Evolutionary conservation across 2,888 invertebrate species (phyloP), one percentile per base, ranked within the genome.

Genomic region (Endotricha flammealis): DNA sequence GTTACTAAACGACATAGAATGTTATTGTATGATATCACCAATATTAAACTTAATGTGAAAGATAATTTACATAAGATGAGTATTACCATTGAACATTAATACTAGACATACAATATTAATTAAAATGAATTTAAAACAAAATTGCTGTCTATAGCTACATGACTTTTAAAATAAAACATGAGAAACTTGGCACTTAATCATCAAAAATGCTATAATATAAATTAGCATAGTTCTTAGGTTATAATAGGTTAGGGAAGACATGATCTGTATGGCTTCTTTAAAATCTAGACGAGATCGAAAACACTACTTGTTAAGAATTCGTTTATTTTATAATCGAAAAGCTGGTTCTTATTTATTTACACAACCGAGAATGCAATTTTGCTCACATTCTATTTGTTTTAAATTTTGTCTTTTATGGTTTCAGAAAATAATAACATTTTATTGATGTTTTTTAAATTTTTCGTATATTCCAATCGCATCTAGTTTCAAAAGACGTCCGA

Each of bases 171-270:
- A 38, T 25, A 39, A 41, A 39, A 2, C 20, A 20, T 20, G 16
- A 31, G 32, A 29, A 41, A 39, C 39, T 45, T 47, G 47, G 47
- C 47, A 47, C 47, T 42, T 38, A 37, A 10, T 4, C 29, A 38
- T 42, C 33, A 29, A 42, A 36, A 39, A 27, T 29, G 36, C 41
- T 41, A 45, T 39, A 20, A 40, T 31, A 27, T 41, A 42, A 41
- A 42, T 47, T 44, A 47, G 42, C 41, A 44, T 29, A 42, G 42
- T 44, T 44, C 38, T 44, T 44, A 31, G 20, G 22, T 46, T 42
- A 47, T 36, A 44, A 42, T 39, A 41, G 46, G 39, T 44, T 42
- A 47, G 44, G 47, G 47, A 47, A 47, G 47, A 47, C 47, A 42
- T 44, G 42, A 47, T 47, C 44, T 32, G 44, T 39, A 29, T 40